Evolutionary conservation across 2,797 vertebrate genomes (phyloP).

Genomic region (Otolemur crassicaudatus): DNA sequence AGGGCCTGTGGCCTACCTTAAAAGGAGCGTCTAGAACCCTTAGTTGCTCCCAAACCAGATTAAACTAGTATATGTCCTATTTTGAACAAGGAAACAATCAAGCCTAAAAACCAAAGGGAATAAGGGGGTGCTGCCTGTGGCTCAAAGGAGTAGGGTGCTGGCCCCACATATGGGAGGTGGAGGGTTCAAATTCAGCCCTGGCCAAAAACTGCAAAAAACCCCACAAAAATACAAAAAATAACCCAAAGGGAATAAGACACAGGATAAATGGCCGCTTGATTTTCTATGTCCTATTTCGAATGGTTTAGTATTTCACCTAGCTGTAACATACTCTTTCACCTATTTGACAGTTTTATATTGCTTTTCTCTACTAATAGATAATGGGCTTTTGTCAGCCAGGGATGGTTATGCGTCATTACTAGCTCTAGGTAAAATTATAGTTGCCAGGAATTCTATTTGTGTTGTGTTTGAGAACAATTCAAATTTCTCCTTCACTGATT

Average conservation of each 20-base stretch:
- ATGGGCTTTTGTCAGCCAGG: slow-evolving; percentile 58
- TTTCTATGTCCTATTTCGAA: not conserved
- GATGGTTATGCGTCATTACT: slow-evolving; percentile 73
- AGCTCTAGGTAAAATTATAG: slow-evolving; percentile 72
- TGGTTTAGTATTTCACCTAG: not conserved
- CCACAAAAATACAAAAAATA: no score
- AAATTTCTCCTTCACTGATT: slow-evolving; percentile 55
- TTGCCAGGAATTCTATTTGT: slow-evolving; percentile 64
- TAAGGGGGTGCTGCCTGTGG: not conserved
- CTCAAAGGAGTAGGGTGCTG: no score
- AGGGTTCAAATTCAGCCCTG: no score
- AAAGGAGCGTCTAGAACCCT: not conserved
- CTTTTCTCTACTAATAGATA: slow-evolving; percentile 74
- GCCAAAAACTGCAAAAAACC: no score
- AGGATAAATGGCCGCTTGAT: slow-evolving; percentile 1
- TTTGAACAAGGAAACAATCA: not conserved
- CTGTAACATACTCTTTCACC: slow-evolving; percentile 40
- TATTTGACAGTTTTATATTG: slow-evolving; percentile 32
- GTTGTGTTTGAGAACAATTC: slow-evolving; percentile 75
- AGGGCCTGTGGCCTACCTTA: not conserved
- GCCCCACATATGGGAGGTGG: no score
- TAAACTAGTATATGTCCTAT: not conserved
- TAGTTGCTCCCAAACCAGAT: not conserved
- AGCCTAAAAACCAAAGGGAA: not conserved
- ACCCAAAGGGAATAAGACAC: not conserved